These are phyloP conservation scores for Nibea coibor DNA, from an alignment of 2,113 vertebrate species.

Conservation along the genomic window DNA sequence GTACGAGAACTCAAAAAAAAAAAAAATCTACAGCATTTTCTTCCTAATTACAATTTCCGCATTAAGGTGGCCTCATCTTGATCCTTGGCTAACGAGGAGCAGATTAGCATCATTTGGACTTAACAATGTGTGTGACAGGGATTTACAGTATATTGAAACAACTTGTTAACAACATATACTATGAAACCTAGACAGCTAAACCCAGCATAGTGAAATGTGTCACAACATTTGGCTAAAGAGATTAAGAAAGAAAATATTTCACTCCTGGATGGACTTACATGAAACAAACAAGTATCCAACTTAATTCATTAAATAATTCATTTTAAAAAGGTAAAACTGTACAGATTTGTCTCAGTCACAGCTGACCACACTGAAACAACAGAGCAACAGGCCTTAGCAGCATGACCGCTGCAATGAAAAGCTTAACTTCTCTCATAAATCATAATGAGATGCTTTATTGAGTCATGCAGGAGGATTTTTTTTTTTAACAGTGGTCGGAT, in stretches of 20 bases:
- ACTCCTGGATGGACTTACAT: slow-evolving; percentile 7
- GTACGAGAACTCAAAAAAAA: neutral
- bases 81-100: slow-evolving; percentile 53
- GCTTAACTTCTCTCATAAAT: slow-evolving; percentile 12
- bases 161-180: slow-evolving; percentile 33
- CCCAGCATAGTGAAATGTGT: slow-evolving; percentile 14
- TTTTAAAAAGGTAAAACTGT: neutral
- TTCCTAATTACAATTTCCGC: slow-evolving; percentile 37
- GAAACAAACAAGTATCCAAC: slow-evolving; percentile 1
- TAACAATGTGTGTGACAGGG: slow-evolving; percentile 51
- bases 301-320: neutral
- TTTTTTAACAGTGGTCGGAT: neutral
- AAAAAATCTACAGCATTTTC: slow-evolving; percentile 13
- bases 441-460: slow-evolving; percentile 38
- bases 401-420: slow-evolving; percentile 20
- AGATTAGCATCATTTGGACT: slow-evolving; percentile 57
- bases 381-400: neutral
- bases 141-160: slow-evolving; percentile 41
- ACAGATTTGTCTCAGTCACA: neutral
- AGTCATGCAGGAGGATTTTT: slow-evolving; percentile 13
- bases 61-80: slow-evolving; percentile 41
- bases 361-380: neutral
- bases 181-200: slow-evolving; percentile 41
- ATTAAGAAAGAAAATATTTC: slow-evolving; percentile 46
- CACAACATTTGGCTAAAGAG: slow-evolving; percentile 46